These are phyloP conservation scores for Yasuhikotakia modesta DNA, from an alignment of 2,797 vertebrate genomes.

Conservation along the genomic window DNA sequence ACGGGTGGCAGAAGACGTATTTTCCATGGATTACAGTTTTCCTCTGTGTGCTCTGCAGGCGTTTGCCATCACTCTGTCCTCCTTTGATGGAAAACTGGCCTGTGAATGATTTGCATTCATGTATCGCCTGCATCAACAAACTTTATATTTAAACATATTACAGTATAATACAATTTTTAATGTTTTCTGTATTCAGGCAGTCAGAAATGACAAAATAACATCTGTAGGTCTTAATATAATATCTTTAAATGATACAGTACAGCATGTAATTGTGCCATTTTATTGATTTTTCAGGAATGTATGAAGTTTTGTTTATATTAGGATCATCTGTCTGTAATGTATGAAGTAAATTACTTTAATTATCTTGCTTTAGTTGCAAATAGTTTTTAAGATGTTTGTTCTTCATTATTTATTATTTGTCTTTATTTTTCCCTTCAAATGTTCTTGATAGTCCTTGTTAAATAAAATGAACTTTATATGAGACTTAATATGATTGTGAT, in stretches of 20 bases:
- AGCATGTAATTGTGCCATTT: neutral
- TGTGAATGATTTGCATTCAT: slow-evolving; percentile 78
- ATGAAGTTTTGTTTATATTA: neutral
- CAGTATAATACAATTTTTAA: neutral
- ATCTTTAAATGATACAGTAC: neutral
- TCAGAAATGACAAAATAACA: neutral
- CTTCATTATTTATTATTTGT: neutral
- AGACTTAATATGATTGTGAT: no score
- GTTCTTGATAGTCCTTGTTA: no score
- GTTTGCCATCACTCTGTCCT: slow-evolving; percentile 88
- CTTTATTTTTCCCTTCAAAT: neutral
- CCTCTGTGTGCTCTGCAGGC: slow-evolving; percentile 89
- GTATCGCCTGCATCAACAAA: neutral
- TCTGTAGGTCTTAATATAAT: neutral
- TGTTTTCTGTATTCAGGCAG: neutral
- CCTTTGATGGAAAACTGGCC: slow-evolving; percentile 88
- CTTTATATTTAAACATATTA: no score
- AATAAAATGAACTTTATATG: no score
- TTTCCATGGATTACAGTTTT: slow-evolving; percentile 89
- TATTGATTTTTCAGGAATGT: neutral
- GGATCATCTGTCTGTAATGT: neutral
- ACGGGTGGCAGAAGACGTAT: slow-evolving; percentile 81
- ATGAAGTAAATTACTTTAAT: neutral
- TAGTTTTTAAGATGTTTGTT: neutral
- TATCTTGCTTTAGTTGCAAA: neutral